Conservation (phyloP, 2,113 vertebrate species). For the Entomyzon cyanotis region DNA sequence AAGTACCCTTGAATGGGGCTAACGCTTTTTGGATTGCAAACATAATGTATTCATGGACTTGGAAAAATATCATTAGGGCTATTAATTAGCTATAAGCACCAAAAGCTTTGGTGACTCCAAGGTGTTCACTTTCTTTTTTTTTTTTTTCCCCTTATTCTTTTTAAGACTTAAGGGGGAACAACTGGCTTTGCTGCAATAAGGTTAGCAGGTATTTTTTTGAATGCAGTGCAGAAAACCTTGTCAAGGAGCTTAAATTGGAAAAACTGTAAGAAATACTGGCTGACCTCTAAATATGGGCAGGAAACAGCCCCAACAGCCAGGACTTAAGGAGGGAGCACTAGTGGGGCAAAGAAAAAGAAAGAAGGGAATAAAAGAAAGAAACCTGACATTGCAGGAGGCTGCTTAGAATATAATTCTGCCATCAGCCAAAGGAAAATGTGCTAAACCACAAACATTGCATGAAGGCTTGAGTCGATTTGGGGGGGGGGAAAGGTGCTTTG, state of each 20-base stretch:
- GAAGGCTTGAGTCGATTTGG: fast-evolving
- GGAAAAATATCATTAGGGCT: conserved; percentile 84
- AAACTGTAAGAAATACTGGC: not conserved
- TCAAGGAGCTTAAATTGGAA: not conserved
- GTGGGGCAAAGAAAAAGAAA: not conserved
- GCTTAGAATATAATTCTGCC: not conserved
- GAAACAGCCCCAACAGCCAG: not conserved
- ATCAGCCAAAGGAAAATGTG: not conserved
- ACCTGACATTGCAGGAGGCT: not conserved
- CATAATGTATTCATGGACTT: conserved; percentile 88
- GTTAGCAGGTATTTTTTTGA: not conserved
- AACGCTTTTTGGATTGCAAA: conserved; percentile 78
- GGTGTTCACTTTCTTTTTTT: conserved; percentile 5
- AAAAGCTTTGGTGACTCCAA: conserved; percentile 67
- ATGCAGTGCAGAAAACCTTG: not conserved
- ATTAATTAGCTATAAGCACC: conserved; percentile 89
- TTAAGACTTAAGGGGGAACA: conserved; percentile 46
- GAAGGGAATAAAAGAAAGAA: not conserved
- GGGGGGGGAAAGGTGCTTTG: not conserved
- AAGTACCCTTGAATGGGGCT: conserved; percentile 89
- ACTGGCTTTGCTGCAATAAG: conserved; percentile 22
- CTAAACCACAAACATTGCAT: not conserved
- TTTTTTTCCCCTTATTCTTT: not conserved
- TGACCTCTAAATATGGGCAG: not conserved
- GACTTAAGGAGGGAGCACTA: not conserved